phyloP scores from a whole-genome alignment of 2,113 vertebrate genomes.

The Astur gentilis region DNA sequence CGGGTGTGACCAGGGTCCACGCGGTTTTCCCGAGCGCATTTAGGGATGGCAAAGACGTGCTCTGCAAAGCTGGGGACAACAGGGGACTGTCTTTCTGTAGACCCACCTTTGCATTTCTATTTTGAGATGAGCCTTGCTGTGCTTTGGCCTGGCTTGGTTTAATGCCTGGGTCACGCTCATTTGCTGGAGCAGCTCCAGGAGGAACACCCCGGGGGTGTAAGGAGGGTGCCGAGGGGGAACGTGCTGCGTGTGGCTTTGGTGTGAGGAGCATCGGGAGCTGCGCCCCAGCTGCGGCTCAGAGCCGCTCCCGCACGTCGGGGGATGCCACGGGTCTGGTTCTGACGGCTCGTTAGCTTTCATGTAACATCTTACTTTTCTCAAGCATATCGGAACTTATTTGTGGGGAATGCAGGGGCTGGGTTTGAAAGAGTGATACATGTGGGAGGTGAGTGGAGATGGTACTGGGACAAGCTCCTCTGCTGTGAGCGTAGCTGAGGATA shows the following conservation, averaged over 20 bases:
- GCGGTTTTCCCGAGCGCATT: rapidly evolving
- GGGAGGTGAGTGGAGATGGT: not conserved
- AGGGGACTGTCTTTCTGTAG: not conserved
- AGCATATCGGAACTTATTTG: not conserved
- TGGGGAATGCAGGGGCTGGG: not conserved
- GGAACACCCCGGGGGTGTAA: not conserved
- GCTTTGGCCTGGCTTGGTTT: not conserved
- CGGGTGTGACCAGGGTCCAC: not conserved
- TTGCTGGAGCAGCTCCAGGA: not conserved
- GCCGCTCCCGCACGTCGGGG: not conserved
- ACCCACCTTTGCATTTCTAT: not conserved
- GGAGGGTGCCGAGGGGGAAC: not conserved
- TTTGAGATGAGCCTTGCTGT: not conserved
- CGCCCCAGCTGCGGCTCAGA: not conserved
- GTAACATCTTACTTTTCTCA: not conserved
- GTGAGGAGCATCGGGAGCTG: not conserved
- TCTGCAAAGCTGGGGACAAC: not conserved
- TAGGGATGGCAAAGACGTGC: not conserved
- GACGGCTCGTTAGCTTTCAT: not conserved
- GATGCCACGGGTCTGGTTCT: not conserved
- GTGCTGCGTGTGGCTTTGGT: not conserved
- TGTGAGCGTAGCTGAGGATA: not conserved
- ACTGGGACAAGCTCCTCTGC: not conserved
- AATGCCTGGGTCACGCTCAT: not conserved
- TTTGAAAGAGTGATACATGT: not conserved